These are phyloP conservation scores for Nyctibius bracteatus DNA, from an alignment of 2,113 vertebrate species.

Conservation along the genomic window DNA sequence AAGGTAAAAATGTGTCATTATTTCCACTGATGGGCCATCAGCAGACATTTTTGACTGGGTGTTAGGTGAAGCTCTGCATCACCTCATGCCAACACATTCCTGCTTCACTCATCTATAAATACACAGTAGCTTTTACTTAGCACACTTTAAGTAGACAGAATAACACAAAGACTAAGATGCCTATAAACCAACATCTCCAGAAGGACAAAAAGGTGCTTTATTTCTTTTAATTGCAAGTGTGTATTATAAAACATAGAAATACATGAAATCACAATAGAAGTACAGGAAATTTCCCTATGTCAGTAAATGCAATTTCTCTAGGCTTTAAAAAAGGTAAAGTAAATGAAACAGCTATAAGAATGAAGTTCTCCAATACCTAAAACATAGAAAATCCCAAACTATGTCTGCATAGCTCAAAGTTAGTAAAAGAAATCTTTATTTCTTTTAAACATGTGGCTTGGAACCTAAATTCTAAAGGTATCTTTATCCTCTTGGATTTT, in stretches of 20 bases:
- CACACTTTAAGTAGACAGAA: background rate
- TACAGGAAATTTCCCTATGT: background rate
- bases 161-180: background rate
- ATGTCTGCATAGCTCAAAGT: background rate
- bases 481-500: background rate
- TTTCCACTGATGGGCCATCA: constrained; percentile 19
- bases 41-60: background rate
- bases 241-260: background rate
- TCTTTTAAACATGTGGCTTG: background rate
- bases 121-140: background rate
- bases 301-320: background rate
- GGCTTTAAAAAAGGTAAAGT: background rate
- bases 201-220: background rate
- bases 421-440: background rate
- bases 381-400: background rate
- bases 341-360: background rate
- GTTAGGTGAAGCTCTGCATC: background rate
- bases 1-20: constrained; percentile 8
- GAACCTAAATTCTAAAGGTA: background rate
- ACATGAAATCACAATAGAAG: background rate
- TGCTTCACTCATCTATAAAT: background rate
- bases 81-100: background rate
- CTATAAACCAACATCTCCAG: background rate
- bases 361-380: background rate
- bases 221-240: background rate